These are phyloP conservation scores for Spodoptera littoralis DNA, from an alignment of 2,888 invertebrate genomes.

Conservation along the genomic window DNA sequence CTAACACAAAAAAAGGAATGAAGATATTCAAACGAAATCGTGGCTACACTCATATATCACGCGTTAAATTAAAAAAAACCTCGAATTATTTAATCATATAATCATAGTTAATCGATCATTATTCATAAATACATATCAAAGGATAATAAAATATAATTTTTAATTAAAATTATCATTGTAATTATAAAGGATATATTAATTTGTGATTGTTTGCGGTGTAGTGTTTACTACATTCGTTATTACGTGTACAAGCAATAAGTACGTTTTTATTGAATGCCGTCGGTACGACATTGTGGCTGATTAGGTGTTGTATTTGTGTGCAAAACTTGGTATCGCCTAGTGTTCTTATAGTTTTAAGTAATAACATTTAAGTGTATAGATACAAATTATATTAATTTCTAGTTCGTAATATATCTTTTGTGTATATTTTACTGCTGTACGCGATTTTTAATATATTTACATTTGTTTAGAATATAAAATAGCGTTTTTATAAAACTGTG, in stretches of 20 bases:
- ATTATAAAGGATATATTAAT: slow-evolving; percentile 73
- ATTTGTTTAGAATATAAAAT: slow-evolving; percentile 26
- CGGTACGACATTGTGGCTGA: slow-evolving; percentile 76
- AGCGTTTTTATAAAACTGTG: slow-evolving; percentile 11
- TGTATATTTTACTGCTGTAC: slow-evolving; percentile 42
- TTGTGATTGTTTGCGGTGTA: slow-evolving; percentile 84
- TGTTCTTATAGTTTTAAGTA: slow-evolving; percentile 63
- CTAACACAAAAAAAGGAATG: not conserved
- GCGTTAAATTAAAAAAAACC: slow-evolving; percentile 32
- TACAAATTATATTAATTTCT: slow-evolving; percentile 48
- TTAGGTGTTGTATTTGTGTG: slow-evolving; percentile 85
- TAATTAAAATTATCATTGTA: slow-evolving; percentile 64
- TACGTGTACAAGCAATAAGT: slow-evolving; percentile 89
- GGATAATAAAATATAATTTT: slow-evolving; percentile 76
- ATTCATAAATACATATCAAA: slow-evolving; percentile 74
- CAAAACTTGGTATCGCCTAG: slow-evolving; percentile 79
- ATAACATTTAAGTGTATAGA: slow-evolving; percentile 56
- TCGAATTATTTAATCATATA: slow-evolving; percentile 48
- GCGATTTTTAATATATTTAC: slow-evolving; percentile 32
- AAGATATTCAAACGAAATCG: not conserved
- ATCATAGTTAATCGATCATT: slow-evolving; percentile 49
- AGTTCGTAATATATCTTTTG: slow-evolving; percentile 38
- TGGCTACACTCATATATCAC: slow-evolving; percentile 26
- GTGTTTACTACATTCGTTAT: slow-evolving; percentile 70
- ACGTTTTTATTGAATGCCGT: slow-evolving; percentile 83